Base-by-base conservation (phyloP, 2,888 invertebrate genomes). In the Tipula unca region DNA sequence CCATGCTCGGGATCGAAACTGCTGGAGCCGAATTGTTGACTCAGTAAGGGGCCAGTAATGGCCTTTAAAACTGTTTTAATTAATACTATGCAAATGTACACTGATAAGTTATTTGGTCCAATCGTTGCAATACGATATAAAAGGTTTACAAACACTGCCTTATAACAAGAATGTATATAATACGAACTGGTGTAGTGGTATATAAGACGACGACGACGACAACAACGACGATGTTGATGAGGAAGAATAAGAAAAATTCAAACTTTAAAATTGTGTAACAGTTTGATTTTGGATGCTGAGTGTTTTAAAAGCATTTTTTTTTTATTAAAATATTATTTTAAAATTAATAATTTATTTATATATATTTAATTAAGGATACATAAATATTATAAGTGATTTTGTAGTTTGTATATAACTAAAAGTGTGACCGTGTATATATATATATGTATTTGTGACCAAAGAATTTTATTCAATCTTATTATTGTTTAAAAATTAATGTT, bases 231-330 rank as follows among this genome's bases (percentile, higher is more conserved):
- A 83, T 83, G 83, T 29, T 32, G 83, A 83, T 83, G 83, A 32
- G 83, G 83, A 83, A 35, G 83, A 83, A 83, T 83, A 32, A 83
- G 35, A 83, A 83, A 69, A 69, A 10, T 69, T 69, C 4, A 69
- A 69, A 69, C 17, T 69, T 83, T 83, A 1, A 83, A 83, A 83
- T 83, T 83, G 83, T 83, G 83, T 83, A 83, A 83, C 83, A 83
- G 83, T 83, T 83, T 83, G 83, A 83, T 83, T 83, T 83, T 83
- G 83, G 83, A 83, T 83, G 83, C 83, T 83, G 83, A 83, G 17
- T 32, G 83, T 32, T 83, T 32, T 17, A 83, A 83, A 83, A 35
- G 29, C 32, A 83, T n/a, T 32, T 83, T 83, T 32, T 83, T 32
- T 32, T 13, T 32, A 82, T 29, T 82, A 82, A 25, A 83, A 83